A percentile compares a stretch with the other conserved stretches of the same genome.
phyloP scores from a whole-genome alignment of 2,797 vertebrate species.

The Takifugu ocellatus region DNA sequence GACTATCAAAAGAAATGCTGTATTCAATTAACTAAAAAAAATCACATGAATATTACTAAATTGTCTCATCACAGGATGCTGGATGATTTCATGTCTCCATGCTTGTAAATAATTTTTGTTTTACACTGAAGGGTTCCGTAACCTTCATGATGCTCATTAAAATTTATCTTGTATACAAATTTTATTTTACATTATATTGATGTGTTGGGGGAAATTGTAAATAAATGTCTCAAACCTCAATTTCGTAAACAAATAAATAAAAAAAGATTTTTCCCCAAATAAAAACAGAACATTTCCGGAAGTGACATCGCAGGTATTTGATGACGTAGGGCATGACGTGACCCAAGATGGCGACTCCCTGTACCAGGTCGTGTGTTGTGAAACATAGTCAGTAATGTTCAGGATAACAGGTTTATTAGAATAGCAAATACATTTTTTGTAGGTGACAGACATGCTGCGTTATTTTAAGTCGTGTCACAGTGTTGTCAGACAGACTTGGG shows the following conservation, averaged over 20 bases:
- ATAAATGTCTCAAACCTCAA: not conserved
- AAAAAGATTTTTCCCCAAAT: not conserved
- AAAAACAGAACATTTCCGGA: not conserved
- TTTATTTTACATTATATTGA: no score
- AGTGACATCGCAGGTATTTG: slow-evolving; percentile 7
- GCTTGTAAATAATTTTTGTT: no score
- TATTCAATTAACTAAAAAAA: no score
- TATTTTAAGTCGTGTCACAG: not conserved
- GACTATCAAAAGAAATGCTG: no score
- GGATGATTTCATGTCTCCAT: no score
- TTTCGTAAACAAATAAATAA: not conserved
- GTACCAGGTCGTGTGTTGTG: slow-evolving; percentile 58
- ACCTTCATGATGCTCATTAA: no score
- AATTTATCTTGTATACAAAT: no score
- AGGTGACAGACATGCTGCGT: not conserved
- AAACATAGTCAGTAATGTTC: slow-evolving; percentile 13
- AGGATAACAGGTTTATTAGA: not conserved
- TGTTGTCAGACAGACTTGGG: not conserved
- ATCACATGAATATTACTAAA: no score
- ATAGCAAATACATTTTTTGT: not conserved
- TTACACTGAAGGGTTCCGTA: no score
- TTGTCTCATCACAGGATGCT: no score
- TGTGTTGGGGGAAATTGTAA: no score
- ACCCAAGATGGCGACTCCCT: slow-evolving; percentile 73
- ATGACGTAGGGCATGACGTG: slow-evolving; percentile 46